These are phyloP conservation scores for Rhopilema esculentum DNA, from an alignment of 30 jellyfish, hydroid and myxozoan species.

Conservation along the genomic window DNA sequence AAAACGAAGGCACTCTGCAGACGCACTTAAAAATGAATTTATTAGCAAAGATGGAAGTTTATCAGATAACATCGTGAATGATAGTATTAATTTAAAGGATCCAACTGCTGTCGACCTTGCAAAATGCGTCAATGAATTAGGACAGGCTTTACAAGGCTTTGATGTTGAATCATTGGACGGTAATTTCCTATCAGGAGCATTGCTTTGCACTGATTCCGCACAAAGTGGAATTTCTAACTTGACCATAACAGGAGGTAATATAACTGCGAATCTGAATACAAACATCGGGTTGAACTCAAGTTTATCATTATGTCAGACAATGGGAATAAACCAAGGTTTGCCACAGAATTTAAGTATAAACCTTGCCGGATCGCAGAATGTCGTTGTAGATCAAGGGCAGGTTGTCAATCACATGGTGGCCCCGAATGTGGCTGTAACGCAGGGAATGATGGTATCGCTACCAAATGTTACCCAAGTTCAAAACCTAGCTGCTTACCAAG, in stretches of 20 bases:
- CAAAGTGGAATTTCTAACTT: slow-evolving; percentile 53
- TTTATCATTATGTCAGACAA: slow-evolving; percentile 73
- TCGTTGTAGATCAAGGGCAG: slow-evolving; percentile 57
- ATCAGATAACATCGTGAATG: slow-evolving; percentile 13
- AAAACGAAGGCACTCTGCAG: slow-evolving; percentile 73
- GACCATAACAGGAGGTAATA: slow-evolving; percentile 54
- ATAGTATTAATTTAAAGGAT: slow-evolving; percentile 31
- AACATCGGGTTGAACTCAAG: slow-evolving; percentile 66
- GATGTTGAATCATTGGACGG: slow-evolving; percentile 64
- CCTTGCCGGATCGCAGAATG: slow-evolving; percentile 30
- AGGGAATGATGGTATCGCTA: slow-evolving; percentile 93
- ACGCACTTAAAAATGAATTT: slow-evolving; percentile 28
- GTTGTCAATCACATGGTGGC: slow-evolving; percentile 69
- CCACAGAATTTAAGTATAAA: slow-evolving; percentile 17
- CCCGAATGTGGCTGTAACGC: slow-evolving; percentile 91
- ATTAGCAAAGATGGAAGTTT: slow-evolving; percentile 15
- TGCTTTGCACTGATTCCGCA: slow-evolving; percentile 46
- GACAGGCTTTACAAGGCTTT: slow-evolving; percentile 51
- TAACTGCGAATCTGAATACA: slow-evolving; percentile 40
- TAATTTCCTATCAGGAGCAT: slow-evolving; percentile 39
- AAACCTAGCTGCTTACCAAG: slow-evolving; percentile 56
- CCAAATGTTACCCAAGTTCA: slow-evolving; percentile 80
- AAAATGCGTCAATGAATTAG: slow-evolving; percentile 50
- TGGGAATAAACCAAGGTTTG: slow-evolving; percentile 53
- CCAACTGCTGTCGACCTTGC: slow-evolving; percentile 39